Conservation (phyloP, 1,140 invertebrate genomes). For the Drosophila willistoni region DNA sequence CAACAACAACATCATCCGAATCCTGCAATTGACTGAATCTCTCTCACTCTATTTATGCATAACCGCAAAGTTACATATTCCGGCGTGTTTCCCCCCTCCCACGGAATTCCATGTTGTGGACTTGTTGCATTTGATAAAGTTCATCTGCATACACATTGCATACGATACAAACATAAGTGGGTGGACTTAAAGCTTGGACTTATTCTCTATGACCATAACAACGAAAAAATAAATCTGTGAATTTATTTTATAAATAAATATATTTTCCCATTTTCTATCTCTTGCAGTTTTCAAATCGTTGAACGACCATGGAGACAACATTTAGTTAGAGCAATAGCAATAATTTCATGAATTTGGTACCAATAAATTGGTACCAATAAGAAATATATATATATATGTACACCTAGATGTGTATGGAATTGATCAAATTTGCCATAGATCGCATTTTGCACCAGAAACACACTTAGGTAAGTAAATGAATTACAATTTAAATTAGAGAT, state of each 20-base stretch:
- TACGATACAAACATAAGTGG: neutral
- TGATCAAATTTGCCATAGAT: constrained; percentile 26
- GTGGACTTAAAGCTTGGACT: neutral
- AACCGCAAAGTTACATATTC: constrained; percentile 7
- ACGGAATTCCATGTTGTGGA: neutral
- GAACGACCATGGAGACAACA: constrained; percentile 27
- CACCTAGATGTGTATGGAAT: constrained; percentile 15
- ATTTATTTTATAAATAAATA: neutral
- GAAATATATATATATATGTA: constrained; percentile 29
- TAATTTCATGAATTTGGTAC: neutral
- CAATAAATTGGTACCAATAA: neutral
- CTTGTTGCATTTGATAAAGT: constrained; percentile 43
- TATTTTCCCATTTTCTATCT: constrained; percentile 11
- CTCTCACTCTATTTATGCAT: constrained; percentile 14
- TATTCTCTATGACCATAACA: constrained; percentile 5
- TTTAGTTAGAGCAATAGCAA: neutral
- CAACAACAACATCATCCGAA: constrained; percentile 22
- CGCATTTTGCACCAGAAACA: constrained; percentile 24
- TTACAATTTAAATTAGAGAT: neutral
- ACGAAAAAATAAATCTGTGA: neutral
- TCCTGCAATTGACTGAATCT: constrained; percentile 53
- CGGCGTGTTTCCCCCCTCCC: neutral
- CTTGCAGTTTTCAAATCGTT: constrained; percentile 57
- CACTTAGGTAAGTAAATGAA: neutral
- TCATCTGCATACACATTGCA: neutral